phyloP scores from a whole-genome alignment of 2,888 invertebrate genomes.

The Mimumesa dahlbomi region DNA sequence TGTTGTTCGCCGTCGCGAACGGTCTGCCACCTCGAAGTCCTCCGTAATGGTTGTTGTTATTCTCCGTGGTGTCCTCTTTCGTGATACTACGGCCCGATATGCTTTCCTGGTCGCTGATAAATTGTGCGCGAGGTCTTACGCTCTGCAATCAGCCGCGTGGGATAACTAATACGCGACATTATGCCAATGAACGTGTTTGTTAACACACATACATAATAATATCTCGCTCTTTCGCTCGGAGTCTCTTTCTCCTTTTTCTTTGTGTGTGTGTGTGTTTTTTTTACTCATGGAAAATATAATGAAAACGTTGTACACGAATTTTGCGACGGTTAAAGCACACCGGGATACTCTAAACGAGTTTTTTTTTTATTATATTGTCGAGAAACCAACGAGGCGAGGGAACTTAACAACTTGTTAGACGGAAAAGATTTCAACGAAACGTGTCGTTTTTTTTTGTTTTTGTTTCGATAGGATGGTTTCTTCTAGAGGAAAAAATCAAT shows the following conservation, averaged over 20 bases:
- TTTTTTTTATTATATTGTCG: not conserved
- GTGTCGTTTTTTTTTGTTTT: not conserved
- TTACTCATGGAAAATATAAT: no score
- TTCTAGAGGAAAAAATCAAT: not conserved
- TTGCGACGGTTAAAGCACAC: no score
- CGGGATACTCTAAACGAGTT: not conserved
- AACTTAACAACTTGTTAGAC: no score
- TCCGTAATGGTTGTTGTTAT: conserved; percentile 78
- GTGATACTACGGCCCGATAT: conserved; percentile 52
- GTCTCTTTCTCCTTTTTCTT: not conserved
- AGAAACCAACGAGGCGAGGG: not conserved
- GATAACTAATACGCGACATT: conserved; percentile 39
- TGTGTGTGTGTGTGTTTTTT: not conserved
- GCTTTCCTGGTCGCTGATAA: conserved; percentile 72
- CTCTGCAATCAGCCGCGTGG: conserved; percentile 67
- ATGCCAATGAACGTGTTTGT: not conserved
- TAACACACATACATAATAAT: conserved; percentile 16
- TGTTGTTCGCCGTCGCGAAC: conserved; percentile 84
- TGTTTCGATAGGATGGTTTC: no score
- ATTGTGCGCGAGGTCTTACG: conserved; percentile 71
- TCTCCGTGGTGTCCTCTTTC: conserved; percentile 64
- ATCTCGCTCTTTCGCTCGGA: not conserved
- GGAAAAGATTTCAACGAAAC: no score
- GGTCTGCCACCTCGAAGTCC: conserved; percentile 80
- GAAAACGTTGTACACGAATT: not conserved